Base-by-base conservation (phyloP, 2,888 invertebrate genomes). In the Julus scandinavius region DNA sequence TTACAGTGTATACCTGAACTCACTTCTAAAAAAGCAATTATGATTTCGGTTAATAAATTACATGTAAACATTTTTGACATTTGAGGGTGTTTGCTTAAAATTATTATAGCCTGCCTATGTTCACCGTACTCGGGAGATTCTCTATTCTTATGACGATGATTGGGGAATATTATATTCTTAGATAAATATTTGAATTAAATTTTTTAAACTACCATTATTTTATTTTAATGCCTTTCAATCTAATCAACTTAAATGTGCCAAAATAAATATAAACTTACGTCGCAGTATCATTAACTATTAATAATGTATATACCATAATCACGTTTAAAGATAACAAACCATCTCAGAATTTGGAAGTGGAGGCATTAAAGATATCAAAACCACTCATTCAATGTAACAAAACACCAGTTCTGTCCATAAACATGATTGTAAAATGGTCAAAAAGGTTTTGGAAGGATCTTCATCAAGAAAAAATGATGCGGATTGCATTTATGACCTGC, bases 121-220 rank as follows among this genome's bases (percentile, higher is more conserved):
- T 99, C 92, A 99, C 99, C 0, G 99, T 98, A 0, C 93, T 99
- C 80, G 94, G 99, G 89, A 94, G 99, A 89, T 99, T 99, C 93
- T 98, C 99, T 87, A 99, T 99, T 91, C 93, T 99, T 49, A 97
- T 99, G 96, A 99, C 99, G 0, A 98, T 99, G 98, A 93, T 99
- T 89, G 95, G 96, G 20, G 99, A 99, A 92, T 95, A 95, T 90
- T 95, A 96, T 91, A 95, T 99, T 88, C 94, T 99, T 38, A 92
- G 96, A 94, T 94, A 91, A 92, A 92, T 91, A 72, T 88, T 29
- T 84, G 38, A 3, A n/a, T 83, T 87, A n/a, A n/a, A n/a, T n/a
- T n/a, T n/a, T 9, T 6, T 38, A 20, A 17, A 85, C n/a, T 87
- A 38, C 80, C 20, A 40, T 20, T 6, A 41, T 38, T 45, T 11